Evolutionary conservation across 2,888 invertebrate genomes (phyloP).

Genomic region (Diarsia dahlii): DNA sequence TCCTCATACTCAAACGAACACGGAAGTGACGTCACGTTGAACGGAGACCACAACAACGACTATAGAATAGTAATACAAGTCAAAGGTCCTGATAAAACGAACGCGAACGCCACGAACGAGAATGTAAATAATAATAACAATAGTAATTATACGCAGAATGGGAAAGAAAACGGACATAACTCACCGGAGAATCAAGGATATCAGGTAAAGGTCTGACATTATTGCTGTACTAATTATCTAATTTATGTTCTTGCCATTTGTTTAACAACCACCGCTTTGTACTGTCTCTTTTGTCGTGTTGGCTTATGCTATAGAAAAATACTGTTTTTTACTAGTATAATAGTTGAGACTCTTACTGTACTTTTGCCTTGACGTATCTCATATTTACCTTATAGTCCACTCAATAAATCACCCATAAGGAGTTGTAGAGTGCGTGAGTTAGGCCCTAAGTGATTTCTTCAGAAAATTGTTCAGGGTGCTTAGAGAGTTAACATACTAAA

Average conservation of each 20-base stretch:
- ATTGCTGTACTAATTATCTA: not conserved
- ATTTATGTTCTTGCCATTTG: not conserved
- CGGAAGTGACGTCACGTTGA: constrained; percentile 91
- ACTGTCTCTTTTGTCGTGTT: not conserved
- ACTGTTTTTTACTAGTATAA: not conserved
- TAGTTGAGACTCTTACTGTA: not conserved
- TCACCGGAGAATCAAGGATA: constrained; percentile 91
- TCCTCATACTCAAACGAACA: constrained; percentile 86
- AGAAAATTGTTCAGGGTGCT: no score
- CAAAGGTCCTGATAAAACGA: constrained; percentile 85
- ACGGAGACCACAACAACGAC: constrained; percentile 86
- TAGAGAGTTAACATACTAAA: no score
- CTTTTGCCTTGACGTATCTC: no score
- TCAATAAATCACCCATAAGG: no score
- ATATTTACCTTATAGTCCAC: no score
- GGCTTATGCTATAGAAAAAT: not conserved
- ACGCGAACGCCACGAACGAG: constrained; percentile 77
- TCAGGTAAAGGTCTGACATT: constrained; percentile 76
- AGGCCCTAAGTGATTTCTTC: no score
- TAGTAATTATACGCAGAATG: constrained; percentile 87
- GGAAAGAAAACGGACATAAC: constrained; percentile 86
- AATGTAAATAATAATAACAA: constrained; percentile 85
- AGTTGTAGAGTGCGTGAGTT: no score
- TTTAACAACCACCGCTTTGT: not conserved
- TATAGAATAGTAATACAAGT: constrained; percentile 96